Conservation (phyloP, 2,113 vertebrate species). For the Labeo catla region DNA sequence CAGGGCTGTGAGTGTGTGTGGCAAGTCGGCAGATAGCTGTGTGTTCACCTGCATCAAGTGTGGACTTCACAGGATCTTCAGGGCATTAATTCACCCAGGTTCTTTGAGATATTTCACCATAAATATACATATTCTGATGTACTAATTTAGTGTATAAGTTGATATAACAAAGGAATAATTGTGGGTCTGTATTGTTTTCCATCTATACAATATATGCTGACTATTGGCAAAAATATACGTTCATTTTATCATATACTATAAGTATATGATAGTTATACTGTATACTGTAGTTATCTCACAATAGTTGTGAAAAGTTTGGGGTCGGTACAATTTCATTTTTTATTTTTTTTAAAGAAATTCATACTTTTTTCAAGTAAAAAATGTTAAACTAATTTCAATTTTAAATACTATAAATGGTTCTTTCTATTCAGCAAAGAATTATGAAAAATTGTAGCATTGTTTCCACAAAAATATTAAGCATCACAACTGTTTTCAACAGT, state of each 20-base stretch:
- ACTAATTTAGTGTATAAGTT: neutral
- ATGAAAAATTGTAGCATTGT: neutral
- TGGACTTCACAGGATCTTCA: conserved; percentile 29
- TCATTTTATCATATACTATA: too few species aligned
- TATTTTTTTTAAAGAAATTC: neutral
- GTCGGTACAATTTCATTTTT: neutral
- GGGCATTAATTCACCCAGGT: conserved; percentile 14
- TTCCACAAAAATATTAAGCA: neutral
- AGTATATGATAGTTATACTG: too few species aligned
- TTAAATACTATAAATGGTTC: neutral
- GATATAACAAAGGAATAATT: neutral
- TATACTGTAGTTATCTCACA: neutral
- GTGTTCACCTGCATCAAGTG: conserved; percentile 30
- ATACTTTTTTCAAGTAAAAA: neutral
- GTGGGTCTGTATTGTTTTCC: neutral
- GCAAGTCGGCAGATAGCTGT: neutral
- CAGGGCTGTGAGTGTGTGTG: conserved; percentile 40
- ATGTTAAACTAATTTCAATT: neutral
- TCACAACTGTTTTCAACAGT: neutral
- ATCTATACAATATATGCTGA: neutral
- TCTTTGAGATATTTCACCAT: neutral
- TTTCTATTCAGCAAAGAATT: neutral
- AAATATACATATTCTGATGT: neutral
- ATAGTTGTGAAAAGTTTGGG: neutral
- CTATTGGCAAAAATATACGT: too few species aligned